Base-by-base conservation (phyloP, 2,797 vertebrate species). In the Karalla daura region DNA sequence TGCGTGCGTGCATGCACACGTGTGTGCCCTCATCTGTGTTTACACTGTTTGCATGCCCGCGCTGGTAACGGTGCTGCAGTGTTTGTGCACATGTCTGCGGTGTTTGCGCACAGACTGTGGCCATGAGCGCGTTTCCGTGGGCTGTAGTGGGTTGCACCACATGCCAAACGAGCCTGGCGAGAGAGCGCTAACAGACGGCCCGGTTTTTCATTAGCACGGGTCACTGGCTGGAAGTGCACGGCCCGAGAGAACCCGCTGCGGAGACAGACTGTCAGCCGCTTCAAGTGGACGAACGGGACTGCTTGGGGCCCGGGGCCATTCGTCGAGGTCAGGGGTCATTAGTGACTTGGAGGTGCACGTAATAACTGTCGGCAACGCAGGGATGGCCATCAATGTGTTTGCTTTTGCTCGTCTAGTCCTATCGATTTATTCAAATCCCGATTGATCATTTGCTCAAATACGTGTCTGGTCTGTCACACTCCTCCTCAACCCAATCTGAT, bases 221-320 rank as follows among this genome's bases (percentile, higher is more conserved):
- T 90, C 90, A 89, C 75, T 81, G 86, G 80, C 67, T 4, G 72
- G 85, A 80, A 74, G 69, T 78, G n/a, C n/a, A 63, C 78, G 70
- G 78, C 85, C 76, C 63, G 72, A 72, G 85, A 86, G 70, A 64
- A 83, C 90, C 86, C 88, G 89, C 90, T 91, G 91, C 66, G 83
- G 41, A 70, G 84, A 86, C 90, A 91, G 90, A 86, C 84, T 88
- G 88, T 87, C 79, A 55, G 69, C 84, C 54, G 54, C 80, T 65
- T 80, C 64, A 63, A 78, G 74, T 70, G 73, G 89, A 84, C 81
- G 88, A 90, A 87, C 79, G 83, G 74, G 61, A 41, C 73, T 17
- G 54, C 53, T 55, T 51, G 24, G 72, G 54, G 41, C 77, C 70
- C 14, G 18, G 68, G 85, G 84, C 51, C 66, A 64, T 72, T 69